Base-by-base conservation (phyloP, 2,113 vertebrate genomes). In the Procavia capensis region DNA sequence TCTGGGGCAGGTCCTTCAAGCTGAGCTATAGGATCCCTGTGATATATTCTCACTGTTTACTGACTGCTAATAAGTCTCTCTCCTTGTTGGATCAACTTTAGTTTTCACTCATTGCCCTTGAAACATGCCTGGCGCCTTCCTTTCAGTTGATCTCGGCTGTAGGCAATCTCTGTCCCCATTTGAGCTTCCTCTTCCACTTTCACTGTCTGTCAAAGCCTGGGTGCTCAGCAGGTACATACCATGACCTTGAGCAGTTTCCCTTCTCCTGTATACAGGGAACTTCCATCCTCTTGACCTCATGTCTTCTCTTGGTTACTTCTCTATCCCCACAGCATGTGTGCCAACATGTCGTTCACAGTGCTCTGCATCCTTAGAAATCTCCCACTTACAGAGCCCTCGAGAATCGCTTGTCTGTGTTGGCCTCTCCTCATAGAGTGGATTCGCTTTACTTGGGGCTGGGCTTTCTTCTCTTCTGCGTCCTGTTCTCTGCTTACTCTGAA, bases 1-100 rank as follows among this genome's bases (percentile, higher is more conserved):
- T n/a, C n/a, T n/a, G 36, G 41, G 43, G 64, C 25, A 29, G 17
- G 27, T 2, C n/a, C 29, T 47, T 61, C 8, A 10, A 0, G 0
- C 6, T 34, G 61, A n/a, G 31, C 54, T 72, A 59, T 6, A 54
- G 45, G 63, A 43, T 1, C 14, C 25, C 41, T 31, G 14, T 0
- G 25, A 41, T 13, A 39, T 1, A 9, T 6, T 1, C 63, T 57
- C 27, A 13, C 43, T 4, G 45, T 36, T 88, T 88, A 41, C 34
- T n/a, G 1, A 14, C 10, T 19, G 31, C 14, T 9, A 4, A 16
- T 1, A 20, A 6, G 25, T 47, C 68, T 78, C 17, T 34, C 74
- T 68, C 10, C 39, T 27, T n/a, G 43, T n/a, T 19, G 29, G 41
- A 70, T 6, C 79, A 29, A 13, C 54, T 85, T 79, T 11, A 20